These are phyloP conservation scores for Hassar affinis DNA, from an alignment of 2,113 vertebrate genomes.

Conservation along the genomic window DNA sequence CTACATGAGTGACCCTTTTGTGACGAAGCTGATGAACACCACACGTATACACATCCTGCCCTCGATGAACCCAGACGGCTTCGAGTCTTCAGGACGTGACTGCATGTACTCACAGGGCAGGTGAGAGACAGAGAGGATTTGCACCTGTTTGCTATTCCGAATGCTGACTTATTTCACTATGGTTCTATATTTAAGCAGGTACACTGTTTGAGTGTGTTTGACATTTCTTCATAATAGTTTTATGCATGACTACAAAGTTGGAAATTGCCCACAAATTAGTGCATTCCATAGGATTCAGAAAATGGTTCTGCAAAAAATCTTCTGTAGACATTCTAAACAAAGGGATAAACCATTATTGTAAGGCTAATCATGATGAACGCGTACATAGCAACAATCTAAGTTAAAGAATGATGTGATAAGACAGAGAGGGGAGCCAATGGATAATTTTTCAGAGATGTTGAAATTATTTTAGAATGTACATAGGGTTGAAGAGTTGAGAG, in stretches of 20 bases:
- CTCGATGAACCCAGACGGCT: conserved; percentile 96
- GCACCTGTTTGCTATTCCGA: not conserved
- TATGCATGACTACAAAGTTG: not conserved
- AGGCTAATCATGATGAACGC: not conserved
- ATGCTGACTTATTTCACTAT: not conserved
- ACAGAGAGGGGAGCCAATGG: not conserved
- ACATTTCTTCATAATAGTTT: not conserved
- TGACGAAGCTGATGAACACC: conserved; percentile 76
- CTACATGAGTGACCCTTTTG: conserved; percentile 72
- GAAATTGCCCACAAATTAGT: not conserved
- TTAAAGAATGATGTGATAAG: not conserved
- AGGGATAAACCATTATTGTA: not conserved
- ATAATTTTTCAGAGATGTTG: not conserved
- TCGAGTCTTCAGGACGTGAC: conserved; percentile 71
- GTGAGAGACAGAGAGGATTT: conserved; percentile 64
- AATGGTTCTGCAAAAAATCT: not conserved
- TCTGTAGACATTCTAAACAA: not conserved
- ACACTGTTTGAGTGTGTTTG: not conserved
- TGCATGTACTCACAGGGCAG: conserved; percentile 78
- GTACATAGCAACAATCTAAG: not conserved
- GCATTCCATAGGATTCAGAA: too few species aligned
- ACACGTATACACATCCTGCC: conserved; percentile 90
- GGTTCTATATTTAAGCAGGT: not conserved
- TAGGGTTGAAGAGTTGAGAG: not conserved
- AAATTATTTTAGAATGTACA: not conserved